Base-by-base conservation (phyloP, 30 jellyfish, hydroid and myxozoan species). In the Hydra vulgaris region DNA sequence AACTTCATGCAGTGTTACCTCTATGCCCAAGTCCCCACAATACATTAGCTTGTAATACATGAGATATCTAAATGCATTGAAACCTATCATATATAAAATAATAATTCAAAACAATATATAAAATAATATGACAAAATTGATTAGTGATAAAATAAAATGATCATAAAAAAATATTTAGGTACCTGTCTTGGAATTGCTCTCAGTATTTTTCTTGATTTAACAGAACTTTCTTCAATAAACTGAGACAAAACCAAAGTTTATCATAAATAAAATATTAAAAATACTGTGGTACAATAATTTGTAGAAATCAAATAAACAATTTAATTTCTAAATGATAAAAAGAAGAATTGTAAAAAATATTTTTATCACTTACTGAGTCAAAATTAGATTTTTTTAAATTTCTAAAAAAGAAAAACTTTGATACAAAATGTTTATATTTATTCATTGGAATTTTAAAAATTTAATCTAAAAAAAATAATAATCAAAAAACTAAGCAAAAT, bases 21-120 rank as follows among this genome's bases (percentile, higher is more conserved):
- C 80, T 84, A 83, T 87, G 85, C 7, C 98, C 98, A 86, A 87
- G 85, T 55, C 95, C 96, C 98, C 98, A 92, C n/a, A 92, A 81
- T 19, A 87, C 73, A 27, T 92, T 92, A 22, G 98, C 98, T 70
- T 92, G 96, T 95, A 92, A 78, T 15, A 95, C 95, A 26, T 92
- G 98, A 1, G 98, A 78, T 22, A 92, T 92, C 98, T 92, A 73
- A 16, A 79, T 24, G 17, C 26, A 77, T 8, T 23, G 16, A n/a
- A 7, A 68, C 12, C 8, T n/a, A n/a, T 68, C 75, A 68, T 4
- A 3, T 3, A 68, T 3, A 68, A 23, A 1, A 3, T 23, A 68
- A 7, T n/a, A 68, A 68, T 3, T 3, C 25, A 15, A 56, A 56
- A 56, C 18, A 15, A 15, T 56, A 15, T 56, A 17, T 15, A 15